phyloP scores from a whole-genome alignment of 2,888 invertebrate genomes.

The Andricus quercusramuli region DNA sequence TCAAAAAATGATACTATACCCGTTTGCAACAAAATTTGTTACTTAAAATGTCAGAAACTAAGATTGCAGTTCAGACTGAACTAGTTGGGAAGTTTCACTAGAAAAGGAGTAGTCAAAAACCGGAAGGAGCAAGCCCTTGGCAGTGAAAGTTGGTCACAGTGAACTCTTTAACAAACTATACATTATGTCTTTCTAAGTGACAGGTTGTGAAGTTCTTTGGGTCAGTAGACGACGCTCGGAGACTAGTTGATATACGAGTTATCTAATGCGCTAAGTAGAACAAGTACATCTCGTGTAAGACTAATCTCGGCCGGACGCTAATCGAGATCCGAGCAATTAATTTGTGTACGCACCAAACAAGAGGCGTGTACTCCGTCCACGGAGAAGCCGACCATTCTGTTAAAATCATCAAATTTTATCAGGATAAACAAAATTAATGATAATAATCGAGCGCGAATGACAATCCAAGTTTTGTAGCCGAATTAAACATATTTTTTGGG shows the following conservation, averaged over 20 bases:
- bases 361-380: slow-evolving; percentile 28
- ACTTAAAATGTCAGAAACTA: too few species aligned
- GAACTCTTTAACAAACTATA: slow-evolving; percentile 14
- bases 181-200: slow-evolving; percentile 40
- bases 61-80: too few species aligned
- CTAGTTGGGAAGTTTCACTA: too few species aligned
- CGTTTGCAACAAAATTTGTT: too few species aligned
- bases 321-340: slow-evolving; percentile 73
- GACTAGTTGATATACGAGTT: slow-evolving; percentile 46
- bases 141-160: background rate
- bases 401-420: background rate
- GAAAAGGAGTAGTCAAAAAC: too few species aligned
- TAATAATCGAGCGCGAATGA: background rate
- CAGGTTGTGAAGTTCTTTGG: slow-evolving; percentile 48
- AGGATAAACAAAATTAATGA: background rate
- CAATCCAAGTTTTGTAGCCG: background rate
- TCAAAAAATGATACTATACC: too few species aligned
- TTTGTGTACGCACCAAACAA: slow-evolving; percentile 67
- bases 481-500: too few species aligned
- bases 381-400: background rate
- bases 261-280: slow-evolving; percentile 47
- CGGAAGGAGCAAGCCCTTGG: too few species aligned
- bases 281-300: slow-evolving; percentile 53
- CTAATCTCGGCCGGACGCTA: slow-evolving; percentile 67
- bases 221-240: slow-evolving; percentile 51